phyloP scores from a whole-genome alignment of 2,888 invertebrate genomes.

The Amphipyra tragopoginis region DNA sequence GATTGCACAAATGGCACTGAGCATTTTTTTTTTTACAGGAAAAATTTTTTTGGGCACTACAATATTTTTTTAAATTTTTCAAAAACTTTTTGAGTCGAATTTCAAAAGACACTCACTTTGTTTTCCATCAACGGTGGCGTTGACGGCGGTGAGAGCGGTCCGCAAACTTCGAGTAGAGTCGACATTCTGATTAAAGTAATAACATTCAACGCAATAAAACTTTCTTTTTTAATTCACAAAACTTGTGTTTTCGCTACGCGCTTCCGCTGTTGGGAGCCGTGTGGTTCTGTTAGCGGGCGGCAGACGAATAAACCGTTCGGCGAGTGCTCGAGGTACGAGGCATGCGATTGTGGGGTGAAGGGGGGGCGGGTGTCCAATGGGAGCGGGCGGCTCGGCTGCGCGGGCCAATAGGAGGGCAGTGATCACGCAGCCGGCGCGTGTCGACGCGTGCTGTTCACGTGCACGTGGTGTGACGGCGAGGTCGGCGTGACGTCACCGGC shows the following conservation, averaged over 20 bases:
- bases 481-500: conserved; percentile 91
- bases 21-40: conserved; percentile 42
- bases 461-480: conserved; percentile 93
- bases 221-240: conserved; percentile 87
- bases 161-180: conserved; percentile 85
- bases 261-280: conserved; percentile 79
- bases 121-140: conserved; percentile 92
- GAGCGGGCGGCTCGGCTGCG: conserved; percentile 92
- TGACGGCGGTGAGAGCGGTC: conserved; percentile 92
- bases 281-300: conserved; percentile 80
- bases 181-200: conserved; percentile 79
- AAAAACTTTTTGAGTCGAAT: conserved; percentile 52
- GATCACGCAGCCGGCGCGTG: conserved; percentile 95
- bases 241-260: conserved; percentile 78
- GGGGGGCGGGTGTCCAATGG: conserved; percentile 90
- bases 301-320: conserved; percentile 88
- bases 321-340: conserved; percentile 83
- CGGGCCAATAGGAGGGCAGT: conserved; percentile 89
- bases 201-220: conserved; percentile 82
- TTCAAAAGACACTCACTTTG: conserved; percentile 84
- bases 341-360: conserved; percentile 92
- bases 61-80: conserved; percentile 40
- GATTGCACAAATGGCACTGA: conserved; percentile 77
- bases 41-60: conserved; percentile 24
- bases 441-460: conserved; percentile 95